These are phyloP conservation scores for rabbit (Oryctolagus cuniculus) DNA, from an alignment of 2,113 vertebrate genomes.

Conservation along the genomic window mOryCun1.1 NC_091432.1:3045501-3046000, in stretches of 20 bases:
- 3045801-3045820: slow-evolving; percentile 85
- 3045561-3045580: neutral
- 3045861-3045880: neutral
- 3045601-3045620: neutral
- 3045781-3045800: slow-evolving; percentile 73
- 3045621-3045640: neutral
- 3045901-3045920: neutral
- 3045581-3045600: neutral
- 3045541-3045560: neutral
- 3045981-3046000: slow-evolving; percentile 52
- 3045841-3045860: neutral
- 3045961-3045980: slow-evolving; percentile 5
- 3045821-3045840: slow-evolving; percentile 84
- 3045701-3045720: neutral
- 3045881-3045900: neutral
- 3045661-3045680: neutral
- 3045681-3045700: neutral
- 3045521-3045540: neutral
- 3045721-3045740: neutral
- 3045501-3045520: neutral
- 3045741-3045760: neutral
- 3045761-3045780: slow-evolving; percentile 83
- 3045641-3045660: neutral
- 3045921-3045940: neutral
- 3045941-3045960: neutral